Evolutionary conservation across 1,140 invertebrate species (phyloP), one percentile per base, ranked within the genome.

Genomic region (Drosophila persimilis): DNA sequence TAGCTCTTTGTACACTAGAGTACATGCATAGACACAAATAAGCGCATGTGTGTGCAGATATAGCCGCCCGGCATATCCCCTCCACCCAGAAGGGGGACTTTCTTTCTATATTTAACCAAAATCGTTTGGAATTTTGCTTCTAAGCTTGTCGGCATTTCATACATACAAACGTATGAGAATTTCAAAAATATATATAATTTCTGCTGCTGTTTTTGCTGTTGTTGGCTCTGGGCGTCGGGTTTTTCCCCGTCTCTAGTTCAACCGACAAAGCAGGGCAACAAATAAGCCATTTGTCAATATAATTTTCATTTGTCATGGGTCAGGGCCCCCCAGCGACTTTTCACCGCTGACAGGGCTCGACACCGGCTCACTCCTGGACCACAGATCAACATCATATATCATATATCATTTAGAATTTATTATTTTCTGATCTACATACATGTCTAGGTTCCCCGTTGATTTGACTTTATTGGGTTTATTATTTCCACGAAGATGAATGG

Each of bases 271-370:
- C 31, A 72, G 26, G 51, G 35, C 22, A 39, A 58, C 65, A 64
- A 88, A 75, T 81, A 86, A 86, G 56, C 73, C 83, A 71, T 86
- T 86, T 77, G 81, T 88, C 81, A 86, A 88, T 86, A 88, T 44
- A 72, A 60, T 84, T 80, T 76, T 58, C 65, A 77, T 73, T 55
- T 76, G 60, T 65, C 29, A 46, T 61, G 47, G 56, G 26, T 63
- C 11, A 5, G 31, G 35, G 35, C 9, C 51, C 24, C 51, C 1
- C 24, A 60, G 9, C 35, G 50, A 44, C 39, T 65, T 46, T 66
- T 55, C 48, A 31, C 63, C 11, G 35, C 17, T 26, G 63, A 35
- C 45, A 43, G 22, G 50, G 26, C 22, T 29, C 26, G 43, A 29
- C 31, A n/a, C 43, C 15, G 48, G 56, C 56, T 67, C n/a, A 55